Evolutionary conservation across 2,888 invertebrate genomes (phyloP), one percentile per base, ranked within the genome.

Genomic region (Archaeoteleia sp.): DNA sequence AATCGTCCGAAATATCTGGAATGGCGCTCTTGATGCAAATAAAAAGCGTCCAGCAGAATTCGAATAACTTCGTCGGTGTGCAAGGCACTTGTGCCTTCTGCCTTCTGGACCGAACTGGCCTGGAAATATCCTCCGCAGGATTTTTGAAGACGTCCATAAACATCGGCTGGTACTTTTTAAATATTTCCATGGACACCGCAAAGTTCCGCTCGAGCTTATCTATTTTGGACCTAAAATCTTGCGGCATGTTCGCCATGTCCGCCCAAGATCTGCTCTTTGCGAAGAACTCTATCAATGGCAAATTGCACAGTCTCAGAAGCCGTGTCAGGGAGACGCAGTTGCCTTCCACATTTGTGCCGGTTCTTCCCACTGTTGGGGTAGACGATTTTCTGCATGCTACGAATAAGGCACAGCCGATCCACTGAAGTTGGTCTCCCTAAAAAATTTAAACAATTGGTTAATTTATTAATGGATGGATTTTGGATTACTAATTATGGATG

Each of bases 331-430:
- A 96, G 13, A 98, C 94, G 85, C 95, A 94, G 85, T 96, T 96
- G 20, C 96, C 95, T 86, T 94, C 93, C 7, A 95, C 90, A 58
- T 91, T 90, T 46, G 90, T 87, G 17, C 92, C 92, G 43, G 88
- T 86, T 63, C 88, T 88, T 68, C 92, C 92, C 12, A 96, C 92
- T 5, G 95, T 95, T 1, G 95, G 94, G 40, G 92, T 92, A 62
- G 91, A 89, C 0, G 92, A 90, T 51, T 91, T 92, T 57, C 95
- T 89, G 81, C 96, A 96, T 15, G 95, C 94, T 25, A 95, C 95
- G 86, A 95, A 98, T 39, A 98, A 86, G 3, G 96, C 93, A 88
- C 98, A 98, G 40, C 95, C 95, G 82, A 98, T 89, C 98, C 98
- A 98, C 81, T 97, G 96, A 48, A 92, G 87, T 67, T 91, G 89